These are phyloP conservation scores for Griposia aprilina DNA, from an alignment of 2,888 invertebrate genomes.

Conservation along the genomic window DNA sequence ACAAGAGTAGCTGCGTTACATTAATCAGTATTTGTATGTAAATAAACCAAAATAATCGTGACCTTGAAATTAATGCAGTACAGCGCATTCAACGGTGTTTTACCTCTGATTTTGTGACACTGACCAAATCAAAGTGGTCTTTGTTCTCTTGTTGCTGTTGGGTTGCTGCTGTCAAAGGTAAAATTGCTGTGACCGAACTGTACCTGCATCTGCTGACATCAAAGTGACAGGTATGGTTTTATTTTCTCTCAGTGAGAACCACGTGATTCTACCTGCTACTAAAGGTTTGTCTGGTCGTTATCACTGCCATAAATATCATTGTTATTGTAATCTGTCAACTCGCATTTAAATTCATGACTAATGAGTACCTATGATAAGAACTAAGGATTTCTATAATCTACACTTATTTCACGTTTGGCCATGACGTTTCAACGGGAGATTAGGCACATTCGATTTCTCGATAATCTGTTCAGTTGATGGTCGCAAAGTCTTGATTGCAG, in stretches of 20 bases:
- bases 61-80: neutral
- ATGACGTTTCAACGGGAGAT: conserved; percentile 23
- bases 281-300: neutral
- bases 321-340: conserved; percentile 6
- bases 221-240: neutral
- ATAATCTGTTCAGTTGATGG: conserved; percentile 34
- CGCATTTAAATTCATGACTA: conserved; percentile 3
- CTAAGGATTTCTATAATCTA: conserved; percentile 25
- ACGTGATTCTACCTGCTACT: neutral
- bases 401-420: conserved; percentile 6
- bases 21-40: neutral
- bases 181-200: too few relatives aligned
- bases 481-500: conserved; percentile 22
- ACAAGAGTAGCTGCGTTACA: neutral
- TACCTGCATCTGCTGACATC: neutral
- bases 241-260: neutral
- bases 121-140: too few relatives aligned
- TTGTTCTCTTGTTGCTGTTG: too few relatives aligned
- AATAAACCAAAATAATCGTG: conserved; percentile 2
- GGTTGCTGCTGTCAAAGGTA: too few relatives aligned
- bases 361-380: neutral
- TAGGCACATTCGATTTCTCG: conserved; percentile 18
- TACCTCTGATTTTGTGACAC: too few relatives aligned
- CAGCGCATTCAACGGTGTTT: too few relatives aligned
- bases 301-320: conserved; percentile 10